Conservation (phyloP, 1,140 invertebrate species). For the Heliconius congener region DNA sequence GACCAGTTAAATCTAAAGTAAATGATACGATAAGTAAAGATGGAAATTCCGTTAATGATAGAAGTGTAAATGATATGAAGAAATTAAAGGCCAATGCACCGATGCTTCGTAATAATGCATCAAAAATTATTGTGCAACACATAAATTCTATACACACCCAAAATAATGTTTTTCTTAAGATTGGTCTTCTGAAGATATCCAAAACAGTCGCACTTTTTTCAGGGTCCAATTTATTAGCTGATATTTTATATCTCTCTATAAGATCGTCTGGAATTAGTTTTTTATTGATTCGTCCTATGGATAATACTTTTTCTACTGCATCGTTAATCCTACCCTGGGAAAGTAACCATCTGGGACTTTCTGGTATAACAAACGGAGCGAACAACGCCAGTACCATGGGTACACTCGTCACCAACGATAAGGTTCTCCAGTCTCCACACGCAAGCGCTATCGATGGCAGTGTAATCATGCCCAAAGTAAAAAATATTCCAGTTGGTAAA, state of each 20-base stretch:
- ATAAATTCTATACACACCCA: conserved; percentile 59
- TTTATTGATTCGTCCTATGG: conserved; percentile 63
- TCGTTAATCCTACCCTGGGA: conserved; percentile 85
- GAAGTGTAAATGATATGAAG: conserved; percentile 63
- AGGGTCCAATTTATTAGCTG: conserved; percentile 40
- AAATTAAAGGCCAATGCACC: conserved; percentile 61
- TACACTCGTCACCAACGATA: conserved; percentile 83
- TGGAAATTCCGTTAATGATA: conserved; percentile 67
- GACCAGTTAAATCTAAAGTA: conserved; percentile 62
- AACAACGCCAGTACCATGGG: conserved; percentile 69
- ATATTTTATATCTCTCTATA: conserved; percentile 60
- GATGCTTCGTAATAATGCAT: conserved; percentile 59
- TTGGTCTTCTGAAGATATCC: conserved; percentile 55
- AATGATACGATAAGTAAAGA: conserved; percentile 60
- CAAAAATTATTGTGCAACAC: conserved; percentile 60
- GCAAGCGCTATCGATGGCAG: conserved; percentile 85
- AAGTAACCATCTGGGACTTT: conserved; percentile 88
- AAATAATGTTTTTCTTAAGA: conserved; percentile 54
- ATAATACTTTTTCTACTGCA: conserved; percentile 82
- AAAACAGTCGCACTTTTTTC: conserved; percentile 41
- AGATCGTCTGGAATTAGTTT: conserved; percentile 54
- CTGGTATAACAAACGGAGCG: conserved; percentile 84
- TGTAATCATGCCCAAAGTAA: conserved; percentile 83
- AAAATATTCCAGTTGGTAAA: conserved; percentile 83
- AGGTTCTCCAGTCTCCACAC: conserved; percentile 86